phyloP scores from a whole-genome alignment of 2,113 vertebrate genomes.

The Furnarius figulus region DNA sequence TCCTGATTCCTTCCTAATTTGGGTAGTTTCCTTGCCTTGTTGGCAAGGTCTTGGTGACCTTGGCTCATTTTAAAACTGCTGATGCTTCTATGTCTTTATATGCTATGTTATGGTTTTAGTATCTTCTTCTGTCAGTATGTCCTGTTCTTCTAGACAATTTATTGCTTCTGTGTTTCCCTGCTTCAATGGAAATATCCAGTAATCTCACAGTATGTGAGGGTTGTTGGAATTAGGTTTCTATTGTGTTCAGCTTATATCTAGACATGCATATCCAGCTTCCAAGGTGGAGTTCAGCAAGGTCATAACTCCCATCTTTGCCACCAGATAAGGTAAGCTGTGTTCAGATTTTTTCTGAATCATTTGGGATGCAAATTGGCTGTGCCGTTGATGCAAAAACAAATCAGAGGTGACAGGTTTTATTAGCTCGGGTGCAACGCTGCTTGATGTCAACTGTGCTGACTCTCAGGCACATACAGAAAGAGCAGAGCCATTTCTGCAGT shows the following conservation, averaged over 20 bases:
- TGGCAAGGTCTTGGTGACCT: too few relatives aligned
- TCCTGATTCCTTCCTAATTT: too few relatives aligned
- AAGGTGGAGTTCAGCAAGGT: neutral
- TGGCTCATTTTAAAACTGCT: too few relatives aligned
- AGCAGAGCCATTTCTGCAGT: neutral
- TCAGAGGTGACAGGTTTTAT: neutral
- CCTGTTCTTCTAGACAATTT: too few relatives aligned
- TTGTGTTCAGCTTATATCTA: neutral
- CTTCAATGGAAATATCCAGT: neutral
- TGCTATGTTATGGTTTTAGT: too few relatives aligned
- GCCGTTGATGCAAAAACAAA: neutral
- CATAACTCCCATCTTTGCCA: neutral
- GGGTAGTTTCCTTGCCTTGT: too few relatives aligned
- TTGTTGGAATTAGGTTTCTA: neutral
- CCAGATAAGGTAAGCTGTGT: neutral
- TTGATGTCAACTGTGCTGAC: neutral
- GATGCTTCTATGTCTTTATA: too few relatives aligned
- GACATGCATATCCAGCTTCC: neutral
- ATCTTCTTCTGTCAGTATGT: too few relatives aligned
- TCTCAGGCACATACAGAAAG: fast-evolving
- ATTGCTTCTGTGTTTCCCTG: too few relatives aligned
- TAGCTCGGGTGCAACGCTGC: neutral
- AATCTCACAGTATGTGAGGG: neutral
- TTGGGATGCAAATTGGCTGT: neutral
- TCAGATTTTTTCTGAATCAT: neutral